These are phyloP conservation scores for Pantelozetes paolii DNA, from an alignment of 2,888 invertebrate genomes.

Conservation along the genomic window DNA sequence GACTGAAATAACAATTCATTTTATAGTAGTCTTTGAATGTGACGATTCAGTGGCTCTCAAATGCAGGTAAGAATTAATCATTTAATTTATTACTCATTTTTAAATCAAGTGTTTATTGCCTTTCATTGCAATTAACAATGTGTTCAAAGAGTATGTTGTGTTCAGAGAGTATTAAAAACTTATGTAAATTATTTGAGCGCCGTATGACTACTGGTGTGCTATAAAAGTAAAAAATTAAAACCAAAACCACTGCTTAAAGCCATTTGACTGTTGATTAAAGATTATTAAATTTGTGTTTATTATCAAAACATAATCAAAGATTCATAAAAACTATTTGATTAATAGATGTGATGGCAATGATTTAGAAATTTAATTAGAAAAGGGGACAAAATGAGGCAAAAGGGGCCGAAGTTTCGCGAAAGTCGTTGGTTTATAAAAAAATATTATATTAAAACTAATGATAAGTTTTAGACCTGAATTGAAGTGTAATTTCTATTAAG, in stretches of 20 bases:
- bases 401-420: neutral
- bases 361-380: constrained; percentile 10
- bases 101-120: too few species aligned
- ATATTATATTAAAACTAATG: neutral
- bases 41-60: neutral
- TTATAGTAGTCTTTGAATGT: constrained; percentile 6
- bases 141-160: too few species aligned
- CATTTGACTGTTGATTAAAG: too few species aligned
- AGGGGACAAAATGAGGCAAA: neutral
- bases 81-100: neutral
- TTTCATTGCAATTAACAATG: too few species aligned
- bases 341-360: constrained; percentile 10
- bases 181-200: too few species aligned
- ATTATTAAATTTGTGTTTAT: neutral
- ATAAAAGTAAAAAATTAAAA: too few species aligned
- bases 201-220: too few species aligned
- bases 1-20: too few species aligned
- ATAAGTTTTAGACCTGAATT: neutral
- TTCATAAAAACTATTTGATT: neutral
- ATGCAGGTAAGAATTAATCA: constrained; percentile 23
- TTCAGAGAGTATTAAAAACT: too few species aligned
- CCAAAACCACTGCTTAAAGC: too few species aligned
- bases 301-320: neutral
- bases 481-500: neutral
- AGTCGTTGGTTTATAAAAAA: neutral